Conservation (phyloP, 2,113 vertebrate species). For the Heliornis fulica region DNA sequence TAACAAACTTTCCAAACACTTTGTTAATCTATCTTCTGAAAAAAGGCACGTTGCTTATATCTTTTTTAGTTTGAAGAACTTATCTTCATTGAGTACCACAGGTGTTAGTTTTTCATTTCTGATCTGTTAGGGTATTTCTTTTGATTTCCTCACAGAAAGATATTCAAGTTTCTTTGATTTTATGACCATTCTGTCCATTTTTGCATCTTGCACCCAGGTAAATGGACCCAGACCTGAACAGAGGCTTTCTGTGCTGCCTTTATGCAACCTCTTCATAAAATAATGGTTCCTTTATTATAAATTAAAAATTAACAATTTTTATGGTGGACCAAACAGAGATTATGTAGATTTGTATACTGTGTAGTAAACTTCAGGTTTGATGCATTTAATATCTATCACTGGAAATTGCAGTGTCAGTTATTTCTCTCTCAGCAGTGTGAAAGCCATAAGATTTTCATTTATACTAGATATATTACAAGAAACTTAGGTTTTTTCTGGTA, state of each 20-base stretch:
- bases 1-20: background rate
- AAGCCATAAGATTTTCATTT: background rate
- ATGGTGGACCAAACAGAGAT: background rate
- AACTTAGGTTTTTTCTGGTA: background rate
- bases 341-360: background rate
- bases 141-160: background rate
- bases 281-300: background rate
- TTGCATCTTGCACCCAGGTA: background rate
- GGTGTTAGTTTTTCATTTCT: background rate
- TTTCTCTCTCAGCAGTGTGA: background rate
- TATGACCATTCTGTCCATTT: background rate
- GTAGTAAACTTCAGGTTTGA: background rate
- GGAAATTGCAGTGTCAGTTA: background rate
- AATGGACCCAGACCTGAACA: background rate
- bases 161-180: background rate
- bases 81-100: background rate
- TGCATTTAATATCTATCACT: background rate
- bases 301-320: background rate
- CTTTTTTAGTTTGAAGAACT: no score
- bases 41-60: background rate
- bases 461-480: background rate
- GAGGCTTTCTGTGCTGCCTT: background rate
- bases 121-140: background rate
- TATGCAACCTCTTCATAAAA: background rate
- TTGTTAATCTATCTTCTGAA: background rate